Evolutionary conservation across 2,113 vertebrate species (phyloP), one percentile per base, ranked within the genome.

Genomic region (Mastomys coucha): DNA sequence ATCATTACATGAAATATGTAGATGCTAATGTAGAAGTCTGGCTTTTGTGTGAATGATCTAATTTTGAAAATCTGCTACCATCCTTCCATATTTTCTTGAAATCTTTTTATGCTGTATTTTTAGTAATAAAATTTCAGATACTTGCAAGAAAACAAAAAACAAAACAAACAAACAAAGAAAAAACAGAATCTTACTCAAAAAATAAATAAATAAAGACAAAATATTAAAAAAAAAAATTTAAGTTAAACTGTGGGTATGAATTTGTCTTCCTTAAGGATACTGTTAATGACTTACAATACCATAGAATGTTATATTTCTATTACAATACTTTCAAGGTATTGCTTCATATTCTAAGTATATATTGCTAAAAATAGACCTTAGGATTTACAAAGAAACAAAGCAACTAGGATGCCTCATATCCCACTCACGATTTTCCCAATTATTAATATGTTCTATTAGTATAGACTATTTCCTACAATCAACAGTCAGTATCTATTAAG

Each of bases 101-200:
- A 60, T 76, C 42, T 91, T 3, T 88, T 93, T 81, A 36, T 86
- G 16, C 20, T 42, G 2, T 56, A 24, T 56, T 86, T 96, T 91
- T 53, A 86, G 91, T 81, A 63, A 77, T 51, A 51, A 70, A 76
- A 49, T 86, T 70, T 94, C 76, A 95, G 56, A 42, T 85, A 56
- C 8, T 78, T 84, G n/a, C 75, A 80, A n/a, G n/a, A n/a, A n/a
- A n/a, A n/a, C n/a, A n/a, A n/a, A n/a, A n/a, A n/a, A n/a, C n/a
- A n/a, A n/a, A n/a, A n/a, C n/a, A n/a, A n/a, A n/a, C n/a, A n/a
- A n/a, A n/a, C n/a, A n/a, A n/a, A n/a, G n/a, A n/a, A n/a, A n/a
- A n/a, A n/a, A n/a, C n/a, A n/a, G n/a, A n/a, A n/a, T n/a, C n/a
- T n/a, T n/a, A n/a, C n/a, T n/a, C n/a, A n/a, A n/a, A n/a, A n/a